Percentiles rank a stretch among this genome's conserved stretches.
Evolutionary conservation across 2,888 invertebrate species (phyloP).

Genomic region (Erebia palarica): DNA sequence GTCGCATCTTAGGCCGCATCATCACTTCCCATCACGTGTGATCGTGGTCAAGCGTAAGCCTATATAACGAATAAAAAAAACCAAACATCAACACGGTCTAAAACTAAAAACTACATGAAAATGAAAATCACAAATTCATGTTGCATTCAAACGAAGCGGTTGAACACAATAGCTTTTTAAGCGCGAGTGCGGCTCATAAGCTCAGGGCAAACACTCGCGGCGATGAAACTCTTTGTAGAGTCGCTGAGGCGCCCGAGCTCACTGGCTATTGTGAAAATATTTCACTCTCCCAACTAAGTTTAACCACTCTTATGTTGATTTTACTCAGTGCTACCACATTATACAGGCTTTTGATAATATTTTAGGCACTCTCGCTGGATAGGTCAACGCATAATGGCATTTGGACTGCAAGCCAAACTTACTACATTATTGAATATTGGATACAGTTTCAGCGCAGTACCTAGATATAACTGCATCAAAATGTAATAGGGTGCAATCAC

Average conservation of each 20-base stretch:
- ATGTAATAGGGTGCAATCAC: too few species aligned
- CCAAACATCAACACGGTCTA: neutral
- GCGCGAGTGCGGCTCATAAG: constrained; percentile 14
- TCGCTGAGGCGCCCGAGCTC: constrained; percentile 23
- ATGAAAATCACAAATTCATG: constrained; percentile 23
- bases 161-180: constrained; percentile 25
- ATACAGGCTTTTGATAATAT: neutral
- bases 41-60: too few species aligned
- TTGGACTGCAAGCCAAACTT: too few species aligned
- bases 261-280: constrained; percentile 27
- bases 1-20: too few species aligned
- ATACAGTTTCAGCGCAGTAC: too few species aligned
- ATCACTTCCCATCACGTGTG: too few species aligned
- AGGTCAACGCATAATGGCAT: too few species aligned
- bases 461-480: too few species aligned
- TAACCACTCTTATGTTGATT: neutral
- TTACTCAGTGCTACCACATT: neutral
- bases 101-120: constrained; percentile 9
- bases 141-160: constrained; percentile 23
- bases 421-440: too few species aligned
- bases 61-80: too few species aligned
- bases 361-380: neutral
- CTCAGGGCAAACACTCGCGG: constrained; percentile 33
- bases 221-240: constrained; percentile 29
- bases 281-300: neutral